Evolutionary conservation across 2,888 invertebrate genomes (phyloP).

Genomic region (Patella pellucida): DNA sequence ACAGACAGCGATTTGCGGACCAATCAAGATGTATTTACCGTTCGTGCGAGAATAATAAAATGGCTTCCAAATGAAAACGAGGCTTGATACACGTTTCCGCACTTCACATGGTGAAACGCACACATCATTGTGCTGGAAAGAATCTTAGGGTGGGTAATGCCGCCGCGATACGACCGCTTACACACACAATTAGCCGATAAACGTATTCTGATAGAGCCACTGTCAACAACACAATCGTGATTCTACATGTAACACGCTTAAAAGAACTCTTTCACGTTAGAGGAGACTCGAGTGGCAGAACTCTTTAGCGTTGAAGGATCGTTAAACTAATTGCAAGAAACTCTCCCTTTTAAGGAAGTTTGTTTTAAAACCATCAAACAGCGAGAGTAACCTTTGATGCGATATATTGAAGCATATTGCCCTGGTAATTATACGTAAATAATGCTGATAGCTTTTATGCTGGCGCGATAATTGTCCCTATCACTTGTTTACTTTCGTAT

Average conservation of each 20-base stretch:
- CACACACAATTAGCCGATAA: slow-evolving; percentile 4
- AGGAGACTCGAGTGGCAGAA: slow-evolving; percentile 1
- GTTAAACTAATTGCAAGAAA: slow-evolving; percentile 6
- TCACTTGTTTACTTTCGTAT: background rate
- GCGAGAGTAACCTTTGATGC: background rate
- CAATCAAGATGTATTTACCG: slow-evolving; percentile 1
- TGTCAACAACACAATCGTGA: slow-evolving; percentile 2
- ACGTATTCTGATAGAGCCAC: background rate
- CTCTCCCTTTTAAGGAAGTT: slow-evolving; percentile 7
- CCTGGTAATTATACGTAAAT: slow-evolving; percentile 7
- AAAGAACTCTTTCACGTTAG: slow-evolving; percentile 1
- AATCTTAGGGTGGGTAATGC: background rate
- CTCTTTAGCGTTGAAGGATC: slow-evolving; percentile 8
- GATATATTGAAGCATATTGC: background rate
- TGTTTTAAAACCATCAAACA: slow-evolving; percentile 12
- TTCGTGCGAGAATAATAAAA: background rate
- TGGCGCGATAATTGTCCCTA: background rate
- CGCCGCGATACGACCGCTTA: background rate
- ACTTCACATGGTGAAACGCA: slow-evolving; percentile 3
- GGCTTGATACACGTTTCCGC: background rate
- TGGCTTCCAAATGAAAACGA: background rate
- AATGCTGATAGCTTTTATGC: background rate
- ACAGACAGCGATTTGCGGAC: background rate
- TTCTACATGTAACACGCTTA: slow-evolving; percentile 3
- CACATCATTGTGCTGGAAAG: slow-evolving; percentile 6